These are phyloP conservation scores for Spea hammondii DNA, from an alignment of 2,797 vertebrate genomes.

Conservation along the genomic window DNA sequence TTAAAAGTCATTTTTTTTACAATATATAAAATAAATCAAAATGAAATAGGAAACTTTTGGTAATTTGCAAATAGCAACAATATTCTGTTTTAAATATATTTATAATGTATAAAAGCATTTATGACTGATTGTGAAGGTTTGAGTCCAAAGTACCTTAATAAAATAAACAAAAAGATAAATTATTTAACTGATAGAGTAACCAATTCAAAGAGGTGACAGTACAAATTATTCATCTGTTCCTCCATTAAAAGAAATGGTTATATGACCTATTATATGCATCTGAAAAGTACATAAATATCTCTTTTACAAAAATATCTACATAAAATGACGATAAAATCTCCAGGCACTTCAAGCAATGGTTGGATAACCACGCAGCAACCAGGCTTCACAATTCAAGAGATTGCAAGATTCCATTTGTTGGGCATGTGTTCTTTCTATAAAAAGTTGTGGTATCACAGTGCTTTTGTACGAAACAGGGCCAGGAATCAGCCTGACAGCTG, in stretches of 20 bases:
- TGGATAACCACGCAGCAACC: constrained; percentile 1
- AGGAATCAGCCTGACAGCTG: constrained; percentile 20
- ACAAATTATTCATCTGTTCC: constrained; percentile 1
- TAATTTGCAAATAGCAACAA: constrained; percentile 47
- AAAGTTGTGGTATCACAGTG: constrained; percentile 16
- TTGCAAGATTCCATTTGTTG: background rate
- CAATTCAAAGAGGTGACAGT: constrained; percentile 1
- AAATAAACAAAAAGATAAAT: constrained; percentile 27
- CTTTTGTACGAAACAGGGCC: background rate
- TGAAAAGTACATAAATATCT: constrained; percentile 45
- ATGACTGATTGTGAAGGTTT: constrained; percentile 23
- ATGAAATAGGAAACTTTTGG: constrained; percentile 48
- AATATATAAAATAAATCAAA: constrained; percentile 53
- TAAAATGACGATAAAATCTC: constrained; percentile 16
- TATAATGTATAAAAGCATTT: constrained; percentile 50
- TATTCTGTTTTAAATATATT: constrained; percentile 52
- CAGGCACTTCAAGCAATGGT: constrained; percentile 44
- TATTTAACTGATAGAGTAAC: constrained; percentile 35
- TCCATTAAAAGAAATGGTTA: constrained; percentile 18
- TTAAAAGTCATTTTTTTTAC: constrained; percentile 51
- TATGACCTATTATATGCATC: constrained; percentile 36
- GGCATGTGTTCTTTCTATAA: background rate
- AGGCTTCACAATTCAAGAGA: constrained; percentile 38
- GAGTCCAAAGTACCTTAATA: constrained; percentile 25
- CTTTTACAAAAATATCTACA: constrained; percentile 46